A percentile compares a stretch with the other conserved stretches of the same genome.
Evolutionary conservation across 2,113 vertebrate species (phyloP).

Genomic region (Pseudopodoces humilis): DNA sequence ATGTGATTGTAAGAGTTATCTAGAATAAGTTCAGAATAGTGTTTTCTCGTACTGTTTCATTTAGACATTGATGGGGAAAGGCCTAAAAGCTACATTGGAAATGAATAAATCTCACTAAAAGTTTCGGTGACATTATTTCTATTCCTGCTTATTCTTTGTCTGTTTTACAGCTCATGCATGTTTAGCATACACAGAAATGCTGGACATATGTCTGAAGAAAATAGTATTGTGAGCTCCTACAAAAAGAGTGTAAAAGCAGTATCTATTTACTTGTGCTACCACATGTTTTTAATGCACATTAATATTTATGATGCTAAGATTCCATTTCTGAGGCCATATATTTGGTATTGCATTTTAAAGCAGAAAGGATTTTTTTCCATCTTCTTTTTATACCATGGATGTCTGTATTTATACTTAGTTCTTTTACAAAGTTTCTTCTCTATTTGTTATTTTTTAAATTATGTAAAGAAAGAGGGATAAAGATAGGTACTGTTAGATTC

Average conservation of each 20-base stretch:
- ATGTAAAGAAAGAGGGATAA: background rate
- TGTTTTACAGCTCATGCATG: background rate
- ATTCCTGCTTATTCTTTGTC: background rate
- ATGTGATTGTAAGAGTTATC: background rate
- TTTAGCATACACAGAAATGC: background rate
- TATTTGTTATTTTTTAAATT: background rate
- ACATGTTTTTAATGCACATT: background rate
- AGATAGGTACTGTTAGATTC: background rate
- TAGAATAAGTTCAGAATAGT: background rate
- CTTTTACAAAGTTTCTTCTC: background rate
- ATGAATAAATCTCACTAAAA: background rate
- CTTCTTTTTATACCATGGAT: background rate
- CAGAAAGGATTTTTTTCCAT: background rate
- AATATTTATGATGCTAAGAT: background rate
- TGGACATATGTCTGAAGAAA: background rate
- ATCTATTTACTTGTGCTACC: background rate
- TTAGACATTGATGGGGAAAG: background rate
- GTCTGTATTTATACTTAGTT: background rate
- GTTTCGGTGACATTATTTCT: background rate
- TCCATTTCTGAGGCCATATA: background rate
- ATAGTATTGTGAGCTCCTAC: rapidly evolving
- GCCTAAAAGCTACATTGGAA: background rate
- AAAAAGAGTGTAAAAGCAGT: background rate
- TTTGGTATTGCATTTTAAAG: background rate
- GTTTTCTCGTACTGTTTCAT: background rate